Evolutionary conservation across 2,888 invertebrate species (phyloP), one percentile per base, ranked within the genome.

Genomic region (Parnassius apollo): DNA sequence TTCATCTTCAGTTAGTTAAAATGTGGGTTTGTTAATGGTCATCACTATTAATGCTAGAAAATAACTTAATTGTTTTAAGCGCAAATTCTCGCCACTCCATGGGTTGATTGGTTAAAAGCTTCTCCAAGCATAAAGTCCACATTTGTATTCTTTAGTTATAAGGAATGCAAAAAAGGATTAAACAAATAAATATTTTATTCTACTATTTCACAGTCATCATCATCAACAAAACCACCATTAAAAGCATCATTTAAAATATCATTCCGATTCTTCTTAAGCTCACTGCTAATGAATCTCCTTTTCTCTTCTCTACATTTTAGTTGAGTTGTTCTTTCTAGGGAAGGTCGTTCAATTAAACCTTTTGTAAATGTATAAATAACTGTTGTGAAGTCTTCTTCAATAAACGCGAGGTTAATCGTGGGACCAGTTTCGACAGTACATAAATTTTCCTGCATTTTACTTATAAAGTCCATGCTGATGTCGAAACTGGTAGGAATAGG

Each of bases 321-420:
- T 46, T 81, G 71, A 0, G 70, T 61, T 0, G 80, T 66, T 49
- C 74, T 77, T 12, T 87, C 87, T 0, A 80, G 67, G 0, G 83
- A 68, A n/a, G 79, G 81, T 0, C 83, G 74, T 9, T 80, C 74
- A 0, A 83, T 77, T 11, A 92, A 72, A 2, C 83, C 86, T 71
- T 85, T 88, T 0, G 86, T 88, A 66, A 92, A 91, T 0, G 86
- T 82, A 67, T 92, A 92, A 54, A 92, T 82, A 0, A 90, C 90
- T 7, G 84, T 86, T 0, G 91, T 87, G 13, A 84, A 85, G 68
- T 92, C 92, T 7, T 84, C 84, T 64, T 91, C 91, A 0, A 90
- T 78, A 55, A 91, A 89, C 0, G 92, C 92, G 1, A 92, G 68
- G 65, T 87, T 90, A 0, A 92, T 78, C 0, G 80, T 79, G 0